Evolutionary conservation across 2,888 invertebrate species (phyloP).

Genomic region (Anthoptus insignis): DNA sequence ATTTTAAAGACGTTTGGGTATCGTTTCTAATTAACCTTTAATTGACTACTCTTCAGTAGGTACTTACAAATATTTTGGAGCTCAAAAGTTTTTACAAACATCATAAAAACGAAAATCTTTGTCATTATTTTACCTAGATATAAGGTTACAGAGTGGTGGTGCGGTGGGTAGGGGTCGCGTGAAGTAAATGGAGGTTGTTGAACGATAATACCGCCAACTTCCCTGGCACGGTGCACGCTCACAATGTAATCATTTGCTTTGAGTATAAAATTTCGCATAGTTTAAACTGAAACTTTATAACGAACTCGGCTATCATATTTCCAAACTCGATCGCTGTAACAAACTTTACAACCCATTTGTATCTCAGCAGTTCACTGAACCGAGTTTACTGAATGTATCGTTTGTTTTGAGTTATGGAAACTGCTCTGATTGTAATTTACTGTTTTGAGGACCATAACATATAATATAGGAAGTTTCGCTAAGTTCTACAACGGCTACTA

Average conservation of each 20-base stretch:
- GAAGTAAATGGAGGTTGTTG: background rate
- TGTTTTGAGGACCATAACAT: background rate
- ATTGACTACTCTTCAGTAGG: background rate
- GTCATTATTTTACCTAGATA: background rate
- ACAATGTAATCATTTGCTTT: conserved; percentile 13
- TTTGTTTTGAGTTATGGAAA: conserved; percentile 9
- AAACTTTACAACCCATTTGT: conserved; percentile 17
- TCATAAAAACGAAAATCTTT: background rate
- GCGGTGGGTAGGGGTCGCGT: too few species aligned
- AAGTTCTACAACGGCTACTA: too few species aligned
- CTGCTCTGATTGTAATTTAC: conserved; percentile 1
- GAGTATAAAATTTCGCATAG: conserved; percentile 17
- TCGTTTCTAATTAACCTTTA: background rate
- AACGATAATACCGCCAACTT: background rate
- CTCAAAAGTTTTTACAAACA: background rate
- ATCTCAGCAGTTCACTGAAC: conserved; percentile 26
- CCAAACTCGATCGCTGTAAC: conserved; percentile 29
- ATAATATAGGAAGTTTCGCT: too few species aligned
- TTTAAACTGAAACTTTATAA: conserved; percentile 14
- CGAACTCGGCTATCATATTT: conserved; percentile 25
- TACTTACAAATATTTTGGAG: too few species aligned
- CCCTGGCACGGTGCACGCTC: conserved; percentile 4
- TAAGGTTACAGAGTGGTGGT: too few species aligned
- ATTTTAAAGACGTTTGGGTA: conserved; percentile 5
- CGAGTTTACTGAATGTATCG: conserved; percentile 4